Evolutionary conservation across 2,888 invertebrate species (phyloP), one percentile per base, ranked within the genome.

Genomic region (Torymus aiolomorphi): DNA sequence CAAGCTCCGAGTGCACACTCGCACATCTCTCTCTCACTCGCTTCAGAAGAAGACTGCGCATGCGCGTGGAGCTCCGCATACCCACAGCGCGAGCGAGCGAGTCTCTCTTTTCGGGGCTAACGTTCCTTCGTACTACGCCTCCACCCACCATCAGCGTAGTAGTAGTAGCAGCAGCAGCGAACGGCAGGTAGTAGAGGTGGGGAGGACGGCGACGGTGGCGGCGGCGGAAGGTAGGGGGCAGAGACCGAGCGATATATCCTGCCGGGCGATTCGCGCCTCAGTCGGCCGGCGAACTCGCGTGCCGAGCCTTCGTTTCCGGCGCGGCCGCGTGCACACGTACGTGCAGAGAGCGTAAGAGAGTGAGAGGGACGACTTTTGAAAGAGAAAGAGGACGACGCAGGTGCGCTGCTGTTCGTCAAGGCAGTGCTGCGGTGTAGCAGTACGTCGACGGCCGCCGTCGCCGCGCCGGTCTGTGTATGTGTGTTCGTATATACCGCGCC

Each of bases 201-300:
- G 54, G 52, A 18, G 61, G 70, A 24, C 24, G n/a, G n/a, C n/a
- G n/a, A n/a, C n/a, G n/a, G n/a, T n/a, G 42, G 62, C 51, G 2
- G 13, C 18, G 49, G 67, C 18, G 52, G n/a, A 10, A 10, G 65
- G 56, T 24, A 18, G 66, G 59, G 59, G 49, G 16, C 31, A 31
- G 59, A 18, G 70, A 16, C 18, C 24, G 59, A 52, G 78, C 67
- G 76, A 74, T 80, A 80, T 77, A 85, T 86, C 76, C 80, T 67
- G 80, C 18, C 78, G 71, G 65, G 85, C 85, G 87, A 86, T 86
- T 86, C 85, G 87, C 87, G 86, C 84, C 86, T 89, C 89, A 90
- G 90, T 90, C 88, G 89, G 89, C 89, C 89, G 90, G 90, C 90
- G 88, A 89, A 89, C 89, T 89, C 89, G 90, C 89, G 90, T 88